Evolutionary conservation across 2,888 invertebrate genomes (phyloP), one percentile per base, ranked within the genome.

Genomic region (Osmoderma eremita): DNA sequence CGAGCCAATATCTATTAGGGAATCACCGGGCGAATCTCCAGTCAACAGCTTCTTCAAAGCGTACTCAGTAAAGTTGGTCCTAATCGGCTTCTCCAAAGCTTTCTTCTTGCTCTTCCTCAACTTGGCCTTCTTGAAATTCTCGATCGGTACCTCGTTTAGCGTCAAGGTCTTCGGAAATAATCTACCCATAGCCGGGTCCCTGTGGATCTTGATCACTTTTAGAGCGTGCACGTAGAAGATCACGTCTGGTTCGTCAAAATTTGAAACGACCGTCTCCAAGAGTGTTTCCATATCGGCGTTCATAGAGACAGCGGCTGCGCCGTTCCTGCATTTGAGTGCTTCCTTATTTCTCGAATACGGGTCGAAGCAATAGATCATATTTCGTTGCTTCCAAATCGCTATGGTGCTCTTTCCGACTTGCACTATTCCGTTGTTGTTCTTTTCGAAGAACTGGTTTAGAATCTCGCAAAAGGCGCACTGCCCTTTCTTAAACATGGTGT

Each of bases 351-450:
- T 83, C 3, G 88, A 85, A 72, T 90, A 90, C 0, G 89, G 88
- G 80, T 90, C 90, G 69, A 89, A 89, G 20, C 87, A 81, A 75
- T 88, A 90, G 75, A 80, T 88, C 83, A 87, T 87, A 42, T 88
- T 86, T 36, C 85, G 83, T 75, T 90, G 88, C 17, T 85, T 83
- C 90, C 90, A 90, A 10, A 90, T 75, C 0, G 85, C 88, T 24
- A 90, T 30, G 20, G 83, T 77, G 38, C 83, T 85, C 67, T 85
- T 86, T 70, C 87, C 88, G 63, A 90, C 86, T 73, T 89, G 88
- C 6, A 89, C 73, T 63, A 88, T 83, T 8, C 77, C 79, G 69
- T 80, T 80, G 12, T 76, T 76, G 71, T 86, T 85, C 5, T 82
- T 84, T 67, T 81, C 83, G 72, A 88, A 87, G 74, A 87, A 87